A percentile compares a stretch with the other conserved stretches of the same genome.
phyloP scores from a whole-genome alignment of 2,888 invertebrate species.

The Drosophila pegasa region DNA sequence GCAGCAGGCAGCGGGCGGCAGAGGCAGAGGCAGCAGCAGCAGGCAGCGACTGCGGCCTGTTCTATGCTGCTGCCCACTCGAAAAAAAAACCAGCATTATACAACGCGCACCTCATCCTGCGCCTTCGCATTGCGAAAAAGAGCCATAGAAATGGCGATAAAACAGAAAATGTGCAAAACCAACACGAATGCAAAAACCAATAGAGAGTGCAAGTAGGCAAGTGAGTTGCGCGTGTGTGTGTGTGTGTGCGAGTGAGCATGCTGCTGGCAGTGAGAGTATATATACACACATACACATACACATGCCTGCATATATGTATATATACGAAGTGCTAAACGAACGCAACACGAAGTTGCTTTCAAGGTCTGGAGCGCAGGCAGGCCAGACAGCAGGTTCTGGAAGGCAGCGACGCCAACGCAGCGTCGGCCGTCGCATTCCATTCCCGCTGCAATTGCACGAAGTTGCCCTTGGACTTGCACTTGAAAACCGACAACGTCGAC shows the following conservation, averaged over 20 bases:
- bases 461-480: slow-evolving; percentile 84
- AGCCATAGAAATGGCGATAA: slow-evolving; percentile 58
- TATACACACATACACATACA: slow-evolving; percentile 17
- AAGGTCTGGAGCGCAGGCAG: slow-evolving; percentile 75
- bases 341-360: slow-evolving; percentile 76
- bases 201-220: slow-evolving; percentile 71
- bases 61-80: slow-evolving; percentile 62
- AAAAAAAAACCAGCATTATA: slow-evolving; percentile 32
- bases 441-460: slow-evolving; percentile 63
- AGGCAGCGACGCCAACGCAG: slow-evolving; percentile 39
- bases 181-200: slow-evolving; percentile 51
- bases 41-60: slow-evolving; percentile 40
- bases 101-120: slow-evolving; percentile 27
- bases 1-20: slow-evolving; percentile 3
- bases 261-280: slow-evolving; percentile 54
- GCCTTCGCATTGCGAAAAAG: slow-evolving; percentile 28
- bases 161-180: slow-evolving; percentile 52
- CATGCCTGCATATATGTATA: not conserved
- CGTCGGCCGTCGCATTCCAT: slow-evolving; percentile 49
- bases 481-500: slow-evolving; percentile 65
- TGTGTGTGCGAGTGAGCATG: slow-evolving; percentile 19
- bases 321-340: slow-evolving; percentile 21
- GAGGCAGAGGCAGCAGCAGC: slow-evolving; percentile 2
- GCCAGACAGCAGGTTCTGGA: slow-evolving; percentile 64
- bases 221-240: slow-evolving; percentile 24